Percentiles rank a stretch among this genome's conserved stretches.
phyloP scores from a whole-genome alignment of 2,888 invertebrate genomes.

The Marronus borbonicus region DNA sequence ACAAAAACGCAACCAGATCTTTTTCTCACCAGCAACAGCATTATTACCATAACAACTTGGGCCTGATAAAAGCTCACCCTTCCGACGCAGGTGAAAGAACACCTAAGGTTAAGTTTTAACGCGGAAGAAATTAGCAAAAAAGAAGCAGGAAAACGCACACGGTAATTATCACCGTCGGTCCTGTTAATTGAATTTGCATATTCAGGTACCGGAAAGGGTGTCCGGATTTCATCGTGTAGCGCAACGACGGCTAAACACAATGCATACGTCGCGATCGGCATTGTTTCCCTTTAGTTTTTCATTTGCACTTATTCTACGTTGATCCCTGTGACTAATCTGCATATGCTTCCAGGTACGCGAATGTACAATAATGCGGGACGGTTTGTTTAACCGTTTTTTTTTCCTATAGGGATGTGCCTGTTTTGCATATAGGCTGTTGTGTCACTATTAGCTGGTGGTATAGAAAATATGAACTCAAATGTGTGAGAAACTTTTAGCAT shows the following conservation, averaged over 20 bases:
- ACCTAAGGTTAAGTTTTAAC: constrained; percentile 52
- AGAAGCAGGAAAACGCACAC: constrained; percentile 42
- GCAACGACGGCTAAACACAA: constrained; percentile 57
- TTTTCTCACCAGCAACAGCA: background rate
- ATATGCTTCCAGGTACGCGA: constrained; percentile 59
- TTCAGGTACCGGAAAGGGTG: constrained; percentile 60
- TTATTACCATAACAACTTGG: constrained; percentile 23
- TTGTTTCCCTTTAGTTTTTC: constrained; percentile 63
- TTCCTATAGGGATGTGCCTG: constrained; percentile 11
- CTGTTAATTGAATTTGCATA: constrained; percentile 66
- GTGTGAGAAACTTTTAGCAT: background rate
- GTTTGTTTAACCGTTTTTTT: constrained; percentile 45
- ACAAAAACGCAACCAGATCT: background rate
- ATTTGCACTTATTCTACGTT: constrained; percentile 61
- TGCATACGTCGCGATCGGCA: constrained; percentile 58
- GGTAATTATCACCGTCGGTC: constrained; percentile 63
- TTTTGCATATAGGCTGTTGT: constrained; percentile 33
- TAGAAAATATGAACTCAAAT: background rate
- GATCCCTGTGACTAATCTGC: constrained; percentile 68
- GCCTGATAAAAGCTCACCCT: background rate
- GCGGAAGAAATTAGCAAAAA: constrained; percentile 47
- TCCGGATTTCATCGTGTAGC: constrained; percentile 35
- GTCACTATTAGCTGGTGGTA: background rate
- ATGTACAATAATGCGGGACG: constrained; percentile 35
- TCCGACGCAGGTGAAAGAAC: constrained; percentile 57